phyloP scores from a whole-genome alignment of 2,888 invertebrate species.

The Camponotus fellah region DNA sequence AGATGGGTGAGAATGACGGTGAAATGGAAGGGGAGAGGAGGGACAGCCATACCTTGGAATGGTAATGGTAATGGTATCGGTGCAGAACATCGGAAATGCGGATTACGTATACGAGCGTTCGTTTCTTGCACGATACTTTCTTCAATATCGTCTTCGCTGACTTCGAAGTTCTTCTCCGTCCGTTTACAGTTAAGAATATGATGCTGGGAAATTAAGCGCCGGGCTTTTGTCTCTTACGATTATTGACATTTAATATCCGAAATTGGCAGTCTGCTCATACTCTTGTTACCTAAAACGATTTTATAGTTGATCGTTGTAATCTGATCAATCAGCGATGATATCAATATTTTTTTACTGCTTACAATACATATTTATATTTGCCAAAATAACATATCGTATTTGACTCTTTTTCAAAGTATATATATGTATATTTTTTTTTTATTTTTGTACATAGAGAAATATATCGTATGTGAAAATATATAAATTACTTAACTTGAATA shows the following conservation, averaged over 20 bases:
- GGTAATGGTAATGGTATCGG: conserved; percentile 75
- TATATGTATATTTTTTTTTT: too few relatives aligned
- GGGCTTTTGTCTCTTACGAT: conserved; percentile 73
- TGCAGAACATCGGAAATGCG: conserved; percentile 72
- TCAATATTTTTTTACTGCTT: conserved; percentile 13
- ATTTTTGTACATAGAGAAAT: too few relatives aligned
- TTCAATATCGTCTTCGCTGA: conserved; percentile 57
- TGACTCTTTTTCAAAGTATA: not conserved
- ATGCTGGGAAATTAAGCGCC: conserved; percentile 72
- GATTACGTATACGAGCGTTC: conserved; percentile 69
- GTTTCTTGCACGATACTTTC: conserved; percentile 71
- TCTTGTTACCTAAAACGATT: conserved; percentile 10
- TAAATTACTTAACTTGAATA: not conserved
- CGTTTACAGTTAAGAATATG: conserved; percentile 80
- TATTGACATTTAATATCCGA: conserved; percentile 60
- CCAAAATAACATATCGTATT: not conserved
- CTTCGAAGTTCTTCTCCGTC: conserved; percentile 55
- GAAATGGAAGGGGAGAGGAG: not conserved
- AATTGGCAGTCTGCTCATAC: not conserved
- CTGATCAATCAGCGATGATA: conserved; percentile 1
- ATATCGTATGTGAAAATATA: too few relatives aligned
- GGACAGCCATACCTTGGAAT: conserved; percentile 66
- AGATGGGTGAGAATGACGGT: conserved; percentile 7
- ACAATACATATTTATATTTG: not conserved
- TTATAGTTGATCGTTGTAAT: not conserved